Conservation (phyloP, 2,113 vertebrate genomes). For the Athene noctua region DNA sequence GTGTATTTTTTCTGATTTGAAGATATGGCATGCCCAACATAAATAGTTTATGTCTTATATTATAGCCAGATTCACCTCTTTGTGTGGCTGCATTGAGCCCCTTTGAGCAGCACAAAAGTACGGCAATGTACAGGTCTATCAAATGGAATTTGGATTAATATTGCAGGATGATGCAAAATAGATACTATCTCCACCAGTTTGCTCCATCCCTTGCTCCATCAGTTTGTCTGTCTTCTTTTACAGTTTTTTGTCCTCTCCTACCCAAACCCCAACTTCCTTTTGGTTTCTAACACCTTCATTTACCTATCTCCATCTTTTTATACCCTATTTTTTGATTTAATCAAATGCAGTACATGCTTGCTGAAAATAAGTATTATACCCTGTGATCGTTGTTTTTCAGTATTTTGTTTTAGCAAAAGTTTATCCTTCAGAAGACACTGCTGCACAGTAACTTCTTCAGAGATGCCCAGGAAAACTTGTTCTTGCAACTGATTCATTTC, state of each 20-base stretch:
- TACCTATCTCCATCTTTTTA: not conserved
- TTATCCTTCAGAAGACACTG: not conserved
- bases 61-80: not conserved
- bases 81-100: not conserved
- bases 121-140: not conserved
- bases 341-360: not conserved
- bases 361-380: not conserved
- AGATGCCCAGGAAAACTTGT: not conserved
- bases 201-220: not conserved
- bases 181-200: not conserved
- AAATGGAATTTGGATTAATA: not conserved
- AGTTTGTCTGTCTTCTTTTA: not conserved
- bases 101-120: not conserved
- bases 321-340: not conserved
- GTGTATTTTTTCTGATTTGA: conserved; percentile 48
- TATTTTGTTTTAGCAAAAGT: not conserved
- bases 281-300: not conserved
- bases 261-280: not conserved
- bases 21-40: not conserved
- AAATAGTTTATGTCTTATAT: not conserved
- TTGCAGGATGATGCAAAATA: not conserved
- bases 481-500: not conserved
- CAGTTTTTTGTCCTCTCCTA: not conserved
- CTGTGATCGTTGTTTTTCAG: not conserved
- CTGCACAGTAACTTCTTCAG: not conserved